Percentiles rank a stretch among this genome's conserved stretches.
Conservation (phyloP, 2,797 vertebrate genomes). For the Chelon auratus region DNA sequence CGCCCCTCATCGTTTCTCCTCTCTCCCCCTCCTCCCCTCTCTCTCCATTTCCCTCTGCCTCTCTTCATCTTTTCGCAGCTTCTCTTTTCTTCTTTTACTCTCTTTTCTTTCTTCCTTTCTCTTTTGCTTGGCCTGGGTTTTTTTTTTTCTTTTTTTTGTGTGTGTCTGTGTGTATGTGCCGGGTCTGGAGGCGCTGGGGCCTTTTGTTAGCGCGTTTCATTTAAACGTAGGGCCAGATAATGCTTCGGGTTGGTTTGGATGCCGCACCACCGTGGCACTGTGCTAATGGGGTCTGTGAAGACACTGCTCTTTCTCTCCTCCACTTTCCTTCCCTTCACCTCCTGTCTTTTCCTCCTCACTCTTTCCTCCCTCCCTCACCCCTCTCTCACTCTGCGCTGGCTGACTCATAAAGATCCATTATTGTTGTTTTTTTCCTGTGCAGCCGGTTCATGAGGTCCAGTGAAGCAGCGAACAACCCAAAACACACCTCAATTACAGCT, state of each 20-base stretch:
- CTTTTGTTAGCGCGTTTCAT: conserved; percentile 81
- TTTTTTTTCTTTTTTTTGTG: conserved; percentile 38
- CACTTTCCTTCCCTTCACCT: conserved; percentile 42
- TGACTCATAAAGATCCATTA: conserved; percentile 81
- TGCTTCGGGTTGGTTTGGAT: conserved; percentile 78
- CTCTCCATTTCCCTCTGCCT: conserved; percentile 69
- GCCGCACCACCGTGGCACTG: conserved; percentile 78
- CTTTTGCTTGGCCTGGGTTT: conserved; percentile 56
- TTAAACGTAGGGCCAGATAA: conserved; percentile 81
- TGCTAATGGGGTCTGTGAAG: conserved; percentile 84
- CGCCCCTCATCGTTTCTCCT: conserved; percentile 47
- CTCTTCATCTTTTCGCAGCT: conserved; percentile 79
- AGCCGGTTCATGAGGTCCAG: conserved; percentile 76
- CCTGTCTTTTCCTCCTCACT: conserved; percentile 29
- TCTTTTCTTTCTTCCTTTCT: conserved; percentile 71
- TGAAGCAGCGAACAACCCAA: conserved; percentile 74
- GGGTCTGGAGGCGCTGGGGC: conserved; percentile 74
- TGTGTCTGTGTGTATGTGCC: conserved; percentile 43
- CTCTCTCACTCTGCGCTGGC: conserved; percentile 39
- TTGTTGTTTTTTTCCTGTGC: conserved; percentile 62
- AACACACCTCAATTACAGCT: conserved; percentile 79
- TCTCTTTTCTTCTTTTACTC: conserved; percentile 75
- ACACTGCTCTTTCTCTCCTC: conserved; percentile 58
- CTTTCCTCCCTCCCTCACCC: neutral
- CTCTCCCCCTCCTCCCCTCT: conserved; percentile 9